A percentile compares a stretch with the other conserved stretches of the same genome.
These are phyloP conservation scores for Pheosia gnoma DNA, from an alignment of 2,888 invertebrate genomes.

Conservation along the genomic window DNA sequence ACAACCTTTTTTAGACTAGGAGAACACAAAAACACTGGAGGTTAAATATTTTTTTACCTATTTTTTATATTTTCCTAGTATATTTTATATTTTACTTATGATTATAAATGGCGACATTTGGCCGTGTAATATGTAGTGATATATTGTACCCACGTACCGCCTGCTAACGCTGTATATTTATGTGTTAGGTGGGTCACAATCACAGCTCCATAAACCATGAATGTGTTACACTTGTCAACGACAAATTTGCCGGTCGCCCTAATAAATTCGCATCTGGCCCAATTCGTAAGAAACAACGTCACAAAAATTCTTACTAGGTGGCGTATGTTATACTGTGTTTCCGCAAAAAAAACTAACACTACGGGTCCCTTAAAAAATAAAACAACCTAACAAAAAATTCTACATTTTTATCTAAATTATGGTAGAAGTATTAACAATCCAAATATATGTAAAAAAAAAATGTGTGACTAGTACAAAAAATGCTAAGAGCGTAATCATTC, in stretches of 20 bases:
- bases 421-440: too few species aligned
- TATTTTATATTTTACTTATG: neutral
- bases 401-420: too few species aligned
- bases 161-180: neutral
- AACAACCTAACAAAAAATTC: too few species aligned
- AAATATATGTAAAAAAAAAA: too few species aligned
- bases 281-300: constrained; percentile 17
- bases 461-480: too few species aligned
- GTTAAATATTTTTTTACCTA: neutral
- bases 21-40: too few species aligned
- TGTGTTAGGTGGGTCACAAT: constrained; percentile 17
- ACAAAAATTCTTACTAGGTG: neutral
- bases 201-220: constrained; percentile 24
- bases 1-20: too few species aligned
- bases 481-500: too few species aligned
- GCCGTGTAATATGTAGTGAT: neutral
- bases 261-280: constrained; percentile 31
- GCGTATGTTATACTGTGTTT: too few species aligned
- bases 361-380: too few species aligned
- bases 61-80: neutral
- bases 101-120: neutral
- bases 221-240: constrained; percentile 42
- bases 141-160: neutral
- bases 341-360: too few species aligned
- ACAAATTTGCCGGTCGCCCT: constrained; percentile 41